Evolutionary conservation across 1,140 invertebrate genomes (phyloP).

Genomic region (Antheraea pernyi): DNA sequence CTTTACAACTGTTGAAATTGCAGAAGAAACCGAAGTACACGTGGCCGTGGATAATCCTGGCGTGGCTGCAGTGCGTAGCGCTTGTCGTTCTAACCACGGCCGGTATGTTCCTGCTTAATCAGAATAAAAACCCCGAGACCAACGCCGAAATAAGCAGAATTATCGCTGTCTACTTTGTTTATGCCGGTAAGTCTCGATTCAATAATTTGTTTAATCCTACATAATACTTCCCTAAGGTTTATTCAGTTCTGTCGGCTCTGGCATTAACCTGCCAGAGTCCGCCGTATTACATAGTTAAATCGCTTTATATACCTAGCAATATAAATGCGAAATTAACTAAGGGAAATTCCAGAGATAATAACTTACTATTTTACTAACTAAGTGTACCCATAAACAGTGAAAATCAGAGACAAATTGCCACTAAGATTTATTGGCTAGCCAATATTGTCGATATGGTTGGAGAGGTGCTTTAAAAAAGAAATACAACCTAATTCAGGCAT

Average conservation of each 20-base stretch:
- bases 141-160: constrained; percentile 43
- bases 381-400: too few relatives aligned
- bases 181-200: constrained; percentile 33
- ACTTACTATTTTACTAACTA: too few relatives aligned
- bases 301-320: too few relatives aligned
- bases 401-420: too few relatives aligned
- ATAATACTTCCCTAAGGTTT: too few relatives aligned
- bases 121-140: constrained; percentile 22
- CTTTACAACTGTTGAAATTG: constrained; percentile 12
- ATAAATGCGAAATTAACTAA: too few relatives aligned
- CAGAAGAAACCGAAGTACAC: constrained; percentile 48
- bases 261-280: background rate
- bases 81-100: constrained; percentile 36
- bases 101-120: constrained; percentile 24
- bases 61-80: constrained; percentile 39
- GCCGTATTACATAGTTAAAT: too few relatives aligned
- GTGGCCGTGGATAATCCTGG: constrained; percentile 43
- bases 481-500: too few relatives aligned
- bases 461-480: too few relatives aligned
- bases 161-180: constrained; percentile 46
- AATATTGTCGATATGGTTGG: too few relatives aligned
- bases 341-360: too few relatives aligned
- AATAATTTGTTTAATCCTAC: background rate
- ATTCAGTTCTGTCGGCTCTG: background rate
- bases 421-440: too few relatives aligned